Conservation (phyloP, 1,140 invertebrate species). For the Bactericera cockerelli region DNA sequence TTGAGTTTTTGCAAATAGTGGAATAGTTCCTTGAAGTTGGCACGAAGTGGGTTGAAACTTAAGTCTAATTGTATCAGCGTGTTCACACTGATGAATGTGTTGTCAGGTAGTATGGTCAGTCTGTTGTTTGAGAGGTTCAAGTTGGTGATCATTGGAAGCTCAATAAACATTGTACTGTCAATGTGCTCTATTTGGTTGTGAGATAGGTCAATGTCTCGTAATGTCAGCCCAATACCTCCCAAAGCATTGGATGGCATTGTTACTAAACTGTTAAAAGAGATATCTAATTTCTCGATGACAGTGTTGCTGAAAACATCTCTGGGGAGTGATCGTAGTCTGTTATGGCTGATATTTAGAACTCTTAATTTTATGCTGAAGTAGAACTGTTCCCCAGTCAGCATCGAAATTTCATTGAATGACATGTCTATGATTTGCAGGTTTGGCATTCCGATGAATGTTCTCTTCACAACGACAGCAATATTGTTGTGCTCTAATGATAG, state of each 20-base stretch:
- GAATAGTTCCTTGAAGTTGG: conserved; percentile 80
- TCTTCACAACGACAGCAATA: conserved; percentile 49
- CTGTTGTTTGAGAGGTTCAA: conserved; percentile 65
- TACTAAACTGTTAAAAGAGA: conserved; percentile 61
- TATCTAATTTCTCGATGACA: conserved; percentile 58
- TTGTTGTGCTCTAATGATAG: conserved; percentile 58
- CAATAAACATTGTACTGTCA: conserved; percentile 71
- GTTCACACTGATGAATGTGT: conserved; percentile 67
- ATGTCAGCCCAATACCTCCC: conserved; percentile 53
- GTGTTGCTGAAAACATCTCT: conserved; percentile 67
- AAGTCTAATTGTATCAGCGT: conserved; percentile 62
- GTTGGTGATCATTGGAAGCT: conserved; percentile 57
- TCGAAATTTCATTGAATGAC: conserved; percentile 55
- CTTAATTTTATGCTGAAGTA: conserved; percentile 56
- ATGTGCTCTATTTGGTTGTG: conserved; percentile 71
- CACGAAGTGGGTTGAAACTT: conserved; percentile 60
- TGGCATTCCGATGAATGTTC: conserved; percentile 54
- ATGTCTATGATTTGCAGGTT: conserved; percentile 63
- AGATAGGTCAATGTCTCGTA: conserved; percentile 57
- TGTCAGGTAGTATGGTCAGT: conserved; percentile 70
- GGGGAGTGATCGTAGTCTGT: conserved; percentile 56
- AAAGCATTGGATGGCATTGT: conserved; percentile 53
- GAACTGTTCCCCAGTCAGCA: conserved; percentile 66
- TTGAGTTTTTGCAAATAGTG: conserved; percentile 67
- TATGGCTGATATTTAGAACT: conserved; percentile 56